Conservation (phyloP, 2,888 invertebrate genomes). For the Spodoptera exigua region DNA sequence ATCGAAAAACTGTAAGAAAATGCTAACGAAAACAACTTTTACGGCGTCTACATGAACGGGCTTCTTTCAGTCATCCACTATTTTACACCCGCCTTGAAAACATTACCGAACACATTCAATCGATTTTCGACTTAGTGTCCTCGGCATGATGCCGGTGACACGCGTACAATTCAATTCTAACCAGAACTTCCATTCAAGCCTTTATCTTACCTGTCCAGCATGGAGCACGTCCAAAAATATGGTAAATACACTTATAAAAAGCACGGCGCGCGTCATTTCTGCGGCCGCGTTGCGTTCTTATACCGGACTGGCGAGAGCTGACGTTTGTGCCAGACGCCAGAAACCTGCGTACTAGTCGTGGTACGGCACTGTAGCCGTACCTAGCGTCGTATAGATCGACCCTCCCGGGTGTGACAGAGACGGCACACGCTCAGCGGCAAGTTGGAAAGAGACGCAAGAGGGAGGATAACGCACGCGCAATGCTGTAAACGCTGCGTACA, state of each 20-base stretch:
- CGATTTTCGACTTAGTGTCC: conserved; percentile 81
- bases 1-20: conserved; percentile 63
- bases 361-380: conserved; percentile 84
- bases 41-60: conserved; percentile 73
- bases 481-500: conserved; percentile 81
- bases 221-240: conserved; percentile 89
- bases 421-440: conserved; percentile 46
- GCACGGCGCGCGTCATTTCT: conserved; percentile 90
- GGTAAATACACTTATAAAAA: conserved; percentile 90
- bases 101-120: conserved; percentile 82
- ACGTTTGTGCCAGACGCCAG: conserved; percentile 82
- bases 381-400: conserved; percentile 88
- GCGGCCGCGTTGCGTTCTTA: conserved; percentile 84
- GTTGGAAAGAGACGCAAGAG: conserved; percentile 71
- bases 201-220: conserved; percentile 87
- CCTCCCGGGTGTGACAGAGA: conserved; percentile 81
- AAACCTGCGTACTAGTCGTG: conserved; percentile 86
- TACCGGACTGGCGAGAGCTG: conserved; percentile 73
- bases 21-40: conserved; percentile 75
- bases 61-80: conserved; percentile 80
- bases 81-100: conserved; percentile 84
- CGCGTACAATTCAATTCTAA: conserved; percentile 40
- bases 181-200: conserved; percentile 49
- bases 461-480: conserved; percentile 85
- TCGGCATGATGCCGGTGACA: conserved; percentile 46